Evolutionary conservation across 1,140 invertebrate genomes (phyloP), one percentile per base, ranked within the genome.

Genomic region (Argopecten irradians): DNA sequence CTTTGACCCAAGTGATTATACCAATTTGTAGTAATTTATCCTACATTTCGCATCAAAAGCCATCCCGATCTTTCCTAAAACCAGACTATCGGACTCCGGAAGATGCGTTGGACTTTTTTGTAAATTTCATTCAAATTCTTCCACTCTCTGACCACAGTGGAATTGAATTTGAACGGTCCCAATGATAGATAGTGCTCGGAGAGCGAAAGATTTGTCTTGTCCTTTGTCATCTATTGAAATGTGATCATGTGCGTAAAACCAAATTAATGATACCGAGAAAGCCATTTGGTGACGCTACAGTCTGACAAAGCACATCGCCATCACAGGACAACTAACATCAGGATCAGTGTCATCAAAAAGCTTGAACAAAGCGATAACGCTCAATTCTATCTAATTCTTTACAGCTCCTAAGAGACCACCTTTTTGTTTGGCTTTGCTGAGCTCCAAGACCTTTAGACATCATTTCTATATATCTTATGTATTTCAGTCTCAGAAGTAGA

Each of bases 1-100:
- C 55, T 71, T 71, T 71, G 55, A 71, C 55, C 55, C 55, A 28
- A 71, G 16, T 71, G n/a, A 71, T 71, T 71, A 28, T 11, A 71
- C 55, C 55, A 71, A 71, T 71, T 71, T 71, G 55, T 71, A 71
- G 55, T 71, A 71, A 71, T 71, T n/a, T 71, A 71, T 71, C 22
- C 22, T n/a, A 71, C 22, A 71, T 71, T 71, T 71, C 55, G 8
- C 55, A n/a, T 71, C 22, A 71, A 71, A 71, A 71, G 55, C 55
- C 55, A 71, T 71, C 55, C 55, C 55, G 22, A 71, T 11, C n/a
- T 71, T 71, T 71, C 22, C n/a, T 2, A n/a, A 71, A 71, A 71
- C 55, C 55, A 71, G 55, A 71, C 55, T 71, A 71, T 28, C 55
- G 1, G 55, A 71, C 55, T 71, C 55, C 55, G 55, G 55, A 71